These are phyloP conservation scores for Upupa epops DNA, from an alignment of 2,113 vertebrate genomes.

Conservation along the genomic window DNA sequence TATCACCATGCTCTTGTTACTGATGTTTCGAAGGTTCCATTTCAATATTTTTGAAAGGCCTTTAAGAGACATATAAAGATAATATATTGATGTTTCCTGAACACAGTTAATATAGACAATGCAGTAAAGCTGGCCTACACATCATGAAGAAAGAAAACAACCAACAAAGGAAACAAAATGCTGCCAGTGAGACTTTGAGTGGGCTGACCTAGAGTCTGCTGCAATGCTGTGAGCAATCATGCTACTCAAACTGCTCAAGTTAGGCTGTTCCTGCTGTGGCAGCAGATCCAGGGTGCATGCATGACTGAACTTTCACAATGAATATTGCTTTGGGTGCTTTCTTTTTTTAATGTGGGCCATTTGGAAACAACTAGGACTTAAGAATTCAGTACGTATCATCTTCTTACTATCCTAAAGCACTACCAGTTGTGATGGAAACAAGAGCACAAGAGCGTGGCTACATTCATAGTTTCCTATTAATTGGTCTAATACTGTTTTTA, in stretches of 20 bases:
- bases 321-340: background rate
- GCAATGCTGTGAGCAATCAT: constrained; percentile 30
- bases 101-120: background rate
- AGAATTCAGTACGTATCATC: background rate
- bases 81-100: background rate
- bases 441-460: background rate
- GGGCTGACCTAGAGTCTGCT: constrained; percentile 18
- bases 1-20: background rate
- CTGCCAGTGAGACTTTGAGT: constrained; percentile 41
- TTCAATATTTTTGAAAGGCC: background rate
- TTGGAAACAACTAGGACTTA: background rate
- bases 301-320: constrained; percentile 14
- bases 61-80: background rate
- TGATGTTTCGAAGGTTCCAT: background rate
- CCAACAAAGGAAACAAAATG: background rate
- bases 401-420: background rate
- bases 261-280: constrained; percentile 32
- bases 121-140: background rate
- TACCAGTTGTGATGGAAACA: background rate
- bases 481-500: background rate
- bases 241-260: constrained; percentile 26
- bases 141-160: background rate
- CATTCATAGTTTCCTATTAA: background rate
- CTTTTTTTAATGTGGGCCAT: background rate
- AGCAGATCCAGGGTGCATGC: constrained; percentile 24